Conservation (phyloP, 2,113 vertebrate species). For the Spea bombifrons region DNA sequence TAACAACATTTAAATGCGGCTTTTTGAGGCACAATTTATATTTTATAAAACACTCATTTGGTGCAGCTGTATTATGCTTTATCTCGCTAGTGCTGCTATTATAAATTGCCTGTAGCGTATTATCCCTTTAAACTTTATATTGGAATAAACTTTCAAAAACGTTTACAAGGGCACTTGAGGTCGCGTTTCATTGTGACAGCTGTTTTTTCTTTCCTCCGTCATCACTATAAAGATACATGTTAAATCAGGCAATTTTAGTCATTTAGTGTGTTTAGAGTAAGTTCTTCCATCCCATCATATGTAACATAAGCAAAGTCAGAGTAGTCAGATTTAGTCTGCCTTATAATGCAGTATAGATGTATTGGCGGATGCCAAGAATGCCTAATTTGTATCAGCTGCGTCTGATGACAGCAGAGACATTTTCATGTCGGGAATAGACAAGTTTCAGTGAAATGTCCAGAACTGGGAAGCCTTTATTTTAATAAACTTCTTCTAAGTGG, state of each 20-base stretch:
- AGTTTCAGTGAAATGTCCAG: not conserved
- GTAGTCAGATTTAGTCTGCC: slow-evolving; percentile 28
- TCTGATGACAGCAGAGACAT: slow-evolving; percentile 22
- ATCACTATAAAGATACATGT: slow-evolving; percentile 33
- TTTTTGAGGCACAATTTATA: too few species aligned
- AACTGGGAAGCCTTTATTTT: not conserved
- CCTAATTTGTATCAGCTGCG: slow-evolving; percentile 26
- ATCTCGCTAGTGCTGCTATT: too few species aligned
- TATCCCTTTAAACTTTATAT: too few species aligned
- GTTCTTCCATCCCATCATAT: slow-evolving; percentile 40
- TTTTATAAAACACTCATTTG: too few species aligned
- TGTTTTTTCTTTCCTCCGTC: slow-evolving; percentile 23
- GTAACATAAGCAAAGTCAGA: slow-evolving; percentile 41
- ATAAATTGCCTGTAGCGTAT: too few species aligned
- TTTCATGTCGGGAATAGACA: not conserved
- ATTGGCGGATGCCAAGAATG: slow-evolving; percentile 22
- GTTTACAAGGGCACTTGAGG: slow-evolving; percentile 17
- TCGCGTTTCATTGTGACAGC: slow-evolving; percentile 19
- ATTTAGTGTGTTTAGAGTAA: slow-evolving; percentile 37
- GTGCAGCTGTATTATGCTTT: too few species aligned
- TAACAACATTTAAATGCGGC: too few species aligned
- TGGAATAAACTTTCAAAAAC: not conserved
- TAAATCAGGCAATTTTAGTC: slow-evolving; percentile 24
- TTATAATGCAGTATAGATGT: slow-evolving; percentile 21
- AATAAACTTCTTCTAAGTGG: not conserved